Percentiles rank a stretch among this genome's conserved stretches.
Conservation (phyloP, 2,888 invertebrate genomes). For the Thera britannica region DNA sequence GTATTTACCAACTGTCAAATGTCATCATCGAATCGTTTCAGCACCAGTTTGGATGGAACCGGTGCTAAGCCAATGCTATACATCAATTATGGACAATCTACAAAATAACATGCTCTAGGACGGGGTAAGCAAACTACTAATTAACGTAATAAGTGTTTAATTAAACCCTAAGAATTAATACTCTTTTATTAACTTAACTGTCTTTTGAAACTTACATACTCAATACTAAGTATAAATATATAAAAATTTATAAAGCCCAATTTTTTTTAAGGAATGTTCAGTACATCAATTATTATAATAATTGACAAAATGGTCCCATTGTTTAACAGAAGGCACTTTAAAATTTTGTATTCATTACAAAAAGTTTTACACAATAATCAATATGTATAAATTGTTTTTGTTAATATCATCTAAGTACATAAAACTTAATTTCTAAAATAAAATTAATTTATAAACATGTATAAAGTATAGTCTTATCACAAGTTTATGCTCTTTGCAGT, state of each 20-base stretch:
- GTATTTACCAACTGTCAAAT: slow-evolving; percentile 31
- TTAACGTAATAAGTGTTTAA: slow-evolving; percentile 74
- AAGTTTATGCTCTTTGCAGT: slow-evolving; percentile 56
- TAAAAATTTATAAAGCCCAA: slow-evolving; percentile 65
- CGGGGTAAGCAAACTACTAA: slow-evolving; percentile 35
- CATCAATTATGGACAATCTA: slow-evolving; percentile 18
- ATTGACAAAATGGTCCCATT: slow-evolving; percentile 72
- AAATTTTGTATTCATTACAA: slow-evolving; percentile 44
- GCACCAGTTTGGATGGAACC: background rate
- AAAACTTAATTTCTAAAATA: slow-evolving; percentile 28
- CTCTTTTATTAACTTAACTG: slow-evolving; percentile 75
- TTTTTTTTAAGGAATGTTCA: slow-evolving; percentile 77
- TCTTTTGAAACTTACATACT: slow-evolving; percentile 57
- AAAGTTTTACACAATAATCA: slow-evolving; percentile 34
- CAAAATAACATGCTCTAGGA: slow-evolving; percentile 18
- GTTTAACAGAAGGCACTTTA: slow-evolving; percentile 72
- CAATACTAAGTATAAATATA: slow-evolving; percentile 62
- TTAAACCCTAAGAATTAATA: slow-evolving; percentile 74
- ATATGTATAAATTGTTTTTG: slow-evolving; percentile 29
- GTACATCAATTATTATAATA: slow-evolving; percentile 68
- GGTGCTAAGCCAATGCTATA: slow-evolving; percentile 17
- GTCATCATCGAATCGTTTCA: background rate
- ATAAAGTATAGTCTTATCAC: slow-evolving; percentile 62
- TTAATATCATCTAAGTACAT: slow-evolving; percentile 33
- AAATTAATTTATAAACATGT: slow-evolving; percentile 20